Evolutionary conservation across 1,140 invertebrate species (phyloP).

Genomic region (Trachymyrmex cornetzi): DNA sequence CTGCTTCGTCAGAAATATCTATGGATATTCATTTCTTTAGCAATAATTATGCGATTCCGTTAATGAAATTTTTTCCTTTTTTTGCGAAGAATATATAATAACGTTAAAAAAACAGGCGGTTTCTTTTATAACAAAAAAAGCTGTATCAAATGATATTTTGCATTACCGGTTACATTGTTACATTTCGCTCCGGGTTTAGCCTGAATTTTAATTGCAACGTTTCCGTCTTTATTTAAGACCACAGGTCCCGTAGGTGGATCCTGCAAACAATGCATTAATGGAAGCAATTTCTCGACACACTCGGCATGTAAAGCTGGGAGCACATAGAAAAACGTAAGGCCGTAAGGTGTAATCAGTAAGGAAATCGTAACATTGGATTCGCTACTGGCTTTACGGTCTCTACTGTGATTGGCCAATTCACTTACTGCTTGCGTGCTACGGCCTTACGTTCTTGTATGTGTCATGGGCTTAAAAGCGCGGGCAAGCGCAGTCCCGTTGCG

Average conservation of each 20-base stretch:
- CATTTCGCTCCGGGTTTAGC: slow-evolving; percentile 93
- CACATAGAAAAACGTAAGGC: too few species aligned
- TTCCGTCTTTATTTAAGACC: slow-evolving; percentile 88
- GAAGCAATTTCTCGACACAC: slow-evolving; percentile 8
- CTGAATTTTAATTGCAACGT: slow-evolving; percentile 89
- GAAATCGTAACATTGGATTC: too few species aligned
- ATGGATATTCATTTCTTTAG: slow-evolving; percentile 41
- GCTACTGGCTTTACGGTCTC: too few species aligned
- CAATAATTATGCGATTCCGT: slow-evolving; percentile 6
- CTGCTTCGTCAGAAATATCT: slow-evolving; percentile 86
- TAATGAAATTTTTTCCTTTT: background rate
- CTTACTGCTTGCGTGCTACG: too few species aligned
- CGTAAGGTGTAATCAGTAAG: too few species aligned
- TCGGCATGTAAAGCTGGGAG: background rate
- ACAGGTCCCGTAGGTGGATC: slow-evolving; percentile 82
- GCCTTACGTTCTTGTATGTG: too few species aligned
- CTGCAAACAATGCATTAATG: slow-evolving; percentile 36
- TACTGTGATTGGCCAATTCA: too few species aligned
- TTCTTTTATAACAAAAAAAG: slow-evolving; percentile 3
- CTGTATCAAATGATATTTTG: slow-evolving; percentile 14
- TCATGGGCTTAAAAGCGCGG: too few species aligned
- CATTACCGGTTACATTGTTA: slow-evolving; percentile 90
- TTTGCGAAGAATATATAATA: background rate
- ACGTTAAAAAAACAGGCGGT: background rate
- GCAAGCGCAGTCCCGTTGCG: background rate